Evolutionary conservation across 2,113 vertebrate genomes (phyloP).

Genomic region (Romanogobio albipinnatus): DNA sequence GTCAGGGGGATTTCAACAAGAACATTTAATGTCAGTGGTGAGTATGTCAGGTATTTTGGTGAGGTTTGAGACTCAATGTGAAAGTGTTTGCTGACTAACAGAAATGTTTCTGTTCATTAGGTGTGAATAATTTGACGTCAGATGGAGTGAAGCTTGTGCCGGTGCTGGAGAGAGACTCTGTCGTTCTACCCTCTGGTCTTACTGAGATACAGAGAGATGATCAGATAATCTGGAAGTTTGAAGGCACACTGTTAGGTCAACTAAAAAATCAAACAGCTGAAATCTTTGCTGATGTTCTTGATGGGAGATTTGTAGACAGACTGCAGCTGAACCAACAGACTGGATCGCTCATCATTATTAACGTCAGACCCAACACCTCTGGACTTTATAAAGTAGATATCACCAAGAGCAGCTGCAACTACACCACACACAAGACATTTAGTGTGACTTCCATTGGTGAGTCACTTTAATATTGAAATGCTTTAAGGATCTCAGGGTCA

Average conservation of each 20-base stretch:
- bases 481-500: neutral
- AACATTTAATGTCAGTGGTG: neutral
- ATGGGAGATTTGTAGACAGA: neutral
- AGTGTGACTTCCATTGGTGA: neutral
- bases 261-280: neutral
- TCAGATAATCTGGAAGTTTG: constrained; percentile 1
- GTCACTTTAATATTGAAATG: neutral
- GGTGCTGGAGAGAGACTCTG: constrained; percentile 14
- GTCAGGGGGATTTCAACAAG: neutral
- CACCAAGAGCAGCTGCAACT: neutral
- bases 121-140: neutral
- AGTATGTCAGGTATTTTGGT: neutral
- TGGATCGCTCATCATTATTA: neutral
- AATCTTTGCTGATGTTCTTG: neutral
- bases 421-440: neutral
- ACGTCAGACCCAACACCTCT: neutral
- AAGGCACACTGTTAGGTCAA: neutral
- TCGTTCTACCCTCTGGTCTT: neutral
- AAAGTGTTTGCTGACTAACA: neutral
- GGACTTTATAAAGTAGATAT: neutral
- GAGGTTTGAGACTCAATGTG: neutral
- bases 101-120: neutral
- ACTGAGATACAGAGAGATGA: neutral
- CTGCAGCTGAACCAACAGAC: neutral
- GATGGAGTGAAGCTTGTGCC: neutral